phyloP scores from a whole-genome alignment of 2,113 vertebrate species.

The Psittacula cyanocephala region DNA sequence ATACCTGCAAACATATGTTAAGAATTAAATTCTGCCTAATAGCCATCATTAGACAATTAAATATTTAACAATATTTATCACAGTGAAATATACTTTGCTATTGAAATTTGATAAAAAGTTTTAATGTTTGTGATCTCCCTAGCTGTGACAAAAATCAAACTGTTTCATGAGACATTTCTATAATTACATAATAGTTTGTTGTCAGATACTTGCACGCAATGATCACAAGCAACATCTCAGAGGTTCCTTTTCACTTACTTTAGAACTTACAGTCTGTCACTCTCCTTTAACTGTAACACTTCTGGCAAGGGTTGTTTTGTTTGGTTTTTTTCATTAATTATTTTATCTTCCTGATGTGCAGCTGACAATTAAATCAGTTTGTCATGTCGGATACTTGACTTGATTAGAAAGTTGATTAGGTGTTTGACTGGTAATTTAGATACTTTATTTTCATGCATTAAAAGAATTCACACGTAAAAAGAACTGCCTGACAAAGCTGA shows the following conservation, averaged over 20 bases:
- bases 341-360: not conserved
- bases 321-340: not conserved
- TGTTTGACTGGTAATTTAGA: slow-evolving; percentile 3
- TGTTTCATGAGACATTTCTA: not conserved
- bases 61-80: not conserved
- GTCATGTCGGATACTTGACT: not conserved
- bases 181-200: not conserved
- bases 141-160: not conserved
- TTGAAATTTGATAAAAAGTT: not conserved
- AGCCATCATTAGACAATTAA: not conserved
- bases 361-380: slow-evolving; percentile 5
- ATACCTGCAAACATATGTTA: not conserved
- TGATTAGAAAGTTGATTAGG: not conserved
- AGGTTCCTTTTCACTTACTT: not conserved
- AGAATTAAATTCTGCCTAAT: not conserved
- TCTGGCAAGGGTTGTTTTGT: not conserved
- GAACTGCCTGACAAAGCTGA: not conserved
- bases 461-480: not conserved
- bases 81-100: not conserved
- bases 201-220: not conserved
- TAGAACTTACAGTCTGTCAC: not conserved
- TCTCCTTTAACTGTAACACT: not conserved
- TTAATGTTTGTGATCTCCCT: not conserved
- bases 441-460: not conserved
- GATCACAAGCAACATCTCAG: not conserved